Evolutionary conservation across 2,888 invertebrate genomes (phyloP).

Genomic region (Halocaridina rubra): DNA sequence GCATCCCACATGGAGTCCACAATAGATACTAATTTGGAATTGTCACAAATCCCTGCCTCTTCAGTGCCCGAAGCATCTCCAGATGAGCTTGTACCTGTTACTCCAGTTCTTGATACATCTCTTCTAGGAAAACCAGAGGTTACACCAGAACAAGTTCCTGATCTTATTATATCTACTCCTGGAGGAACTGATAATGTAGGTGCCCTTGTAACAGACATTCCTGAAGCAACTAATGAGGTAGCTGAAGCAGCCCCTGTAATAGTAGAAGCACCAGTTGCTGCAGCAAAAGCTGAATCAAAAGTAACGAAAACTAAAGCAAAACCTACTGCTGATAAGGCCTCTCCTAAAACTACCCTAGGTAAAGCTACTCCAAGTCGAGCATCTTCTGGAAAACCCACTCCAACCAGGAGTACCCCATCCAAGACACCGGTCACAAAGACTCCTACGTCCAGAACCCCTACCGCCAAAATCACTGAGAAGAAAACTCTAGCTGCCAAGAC

Average conservation of each 20-base stretch:
- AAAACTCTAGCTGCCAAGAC: constrained; percentile 2
- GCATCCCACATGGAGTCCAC: background rate
- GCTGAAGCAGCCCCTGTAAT: background rate
- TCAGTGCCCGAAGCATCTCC: background rate
- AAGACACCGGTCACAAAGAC: constrained; percentile 34
- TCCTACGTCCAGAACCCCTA: constrained; percentile 20
- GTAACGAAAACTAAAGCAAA: constrained; percentile 16
- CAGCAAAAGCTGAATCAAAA: constrained; percentile 12
- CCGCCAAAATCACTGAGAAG: constrained; percentile 26
- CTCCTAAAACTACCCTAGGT: constrained; percentile 2
- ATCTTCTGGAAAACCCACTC: constrained; percentile 28
- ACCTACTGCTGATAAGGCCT: background rate
- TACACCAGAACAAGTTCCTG: too few relatives aligned
- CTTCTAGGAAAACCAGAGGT: too few relatives aligned
- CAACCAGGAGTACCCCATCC: constrained; percentile 19
- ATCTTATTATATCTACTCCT: too few relatives aligned
- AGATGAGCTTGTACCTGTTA: background rate
- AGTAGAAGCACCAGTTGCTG: background rate
- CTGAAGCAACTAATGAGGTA: background rate
- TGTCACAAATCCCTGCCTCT: too few relatives aligned
- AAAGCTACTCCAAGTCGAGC: constrained; percentile 15
- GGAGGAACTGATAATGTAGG: too few relatives aligned
- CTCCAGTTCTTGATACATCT: background rate
- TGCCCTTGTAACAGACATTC: too few relatives aligned
- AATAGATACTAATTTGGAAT: too few relatives aligned